phyloP scores from a whole-genome alignment of 2,797 vertebrate species.

The Naso thynnoides region DNA sequence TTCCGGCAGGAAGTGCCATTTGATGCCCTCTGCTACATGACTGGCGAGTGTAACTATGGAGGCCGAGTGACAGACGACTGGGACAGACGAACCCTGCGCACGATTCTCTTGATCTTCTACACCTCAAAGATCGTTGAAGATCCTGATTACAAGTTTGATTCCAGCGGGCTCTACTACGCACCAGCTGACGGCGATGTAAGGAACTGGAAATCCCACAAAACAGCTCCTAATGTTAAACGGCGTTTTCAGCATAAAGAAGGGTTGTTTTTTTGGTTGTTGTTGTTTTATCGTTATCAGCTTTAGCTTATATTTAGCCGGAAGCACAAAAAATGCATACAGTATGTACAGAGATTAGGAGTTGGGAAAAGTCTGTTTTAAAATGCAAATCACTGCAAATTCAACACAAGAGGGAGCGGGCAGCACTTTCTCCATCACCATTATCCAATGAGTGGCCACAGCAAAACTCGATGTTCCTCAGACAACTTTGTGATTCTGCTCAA shows the following conservation, averaged over 20 bases:
- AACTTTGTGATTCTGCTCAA: no score
- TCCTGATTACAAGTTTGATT: constrained; percentile 86
- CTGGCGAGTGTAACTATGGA: constrained; percentile 91
- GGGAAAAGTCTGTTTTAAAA: constrained; percentile 2
- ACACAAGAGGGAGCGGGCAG: background rate
- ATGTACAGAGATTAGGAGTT: background rate
- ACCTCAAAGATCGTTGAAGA: constrained; percentile 77
- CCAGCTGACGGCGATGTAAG: constrained; percentile 85
- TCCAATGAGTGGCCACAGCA: no score
- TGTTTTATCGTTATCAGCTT: background rate
- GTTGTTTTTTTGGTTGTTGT: background rate
- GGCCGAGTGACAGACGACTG: constrained; percentile 92
- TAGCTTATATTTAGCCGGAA: constrained; percentile 1
- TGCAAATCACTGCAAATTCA: background rate
- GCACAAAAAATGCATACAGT: background rate
- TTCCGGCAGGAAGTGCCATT: constrained; percentile 87
- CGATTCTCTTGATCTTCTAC: constrained; percentile 89
- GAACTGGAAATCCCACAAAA: constrained; percentile 1
- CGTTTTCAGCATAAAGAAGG: background rate
- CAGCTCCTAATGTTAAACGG: background rate
- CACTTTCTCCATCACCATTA: constrained; percentile 1
- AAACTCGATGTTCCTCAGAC: no score
- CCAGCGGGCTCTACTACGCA: constrained; percentile 88
- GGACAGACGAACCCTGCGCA: constrained; percentile 89
- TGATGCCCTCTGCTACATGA: constrained; percentile 90